Conservation (phyloP, 1,140 invertebrate species). For the Drosophila tristis region DNA sequence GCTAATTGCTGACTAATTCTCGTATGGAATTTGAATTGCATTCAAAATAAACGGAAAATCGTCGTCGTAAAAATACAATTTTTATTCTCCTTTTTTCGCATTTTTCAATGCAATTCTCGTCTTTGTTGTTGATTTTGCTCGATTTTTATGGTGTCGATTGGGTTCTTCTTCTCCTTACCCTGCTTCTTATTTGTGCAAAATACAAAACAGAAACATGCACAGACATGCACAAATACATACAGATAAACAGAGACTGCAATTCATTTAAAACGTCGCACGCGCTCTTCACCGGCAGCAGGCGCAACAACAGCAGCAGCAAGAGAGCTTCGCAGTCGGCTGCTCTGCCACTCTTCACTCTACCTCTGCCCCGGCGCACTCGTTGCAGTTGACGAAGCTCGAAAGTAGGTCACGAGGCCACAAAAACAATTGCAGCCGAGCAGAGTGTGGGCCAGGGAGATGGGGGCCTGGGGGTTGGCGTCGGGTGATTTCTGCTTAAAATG, state of each 20-base stretch:
- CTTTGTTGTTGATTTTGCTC: slow-evolving; percentile 40
- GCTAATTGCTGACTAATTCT: slow-evolving; percentile 64
- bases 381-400: slow-evolving; percentile 79
- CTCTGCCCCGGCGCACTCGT: slow-evolving; percentile 50
- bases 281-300: slow-evolving; percentile 28
- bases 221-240: slow-evolving; percentile 23
- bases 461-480: slow-evolving; percentile 1
- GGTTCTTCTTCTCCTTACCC: slow-evolving; percentile 33
- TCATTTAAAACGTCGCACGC: slow-evolving; percentile 70
- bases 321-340: neutral
- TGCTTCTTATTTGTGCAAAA: slow-evolving; percentile 33
- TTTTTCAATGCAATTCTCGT: slow-evolving; percentile 34
- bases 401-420: slow-evolving; percentile 83
- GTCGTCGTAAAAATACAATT: slow-evolving; percentile 27
- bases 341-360: slow-evolving; percentile 18
- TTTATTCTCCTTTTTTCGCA: slow-evolving; percentile 21
- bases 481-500: slow-evolving; percentile 62
- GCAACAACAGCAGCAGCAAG: slow-evolving; percentile 18
- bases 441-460: slow-evolving; percentile 5
- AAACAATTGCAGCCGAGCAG: slow-evolving; percentile 71
- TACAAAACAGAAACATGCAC: slow-evolving; percentile 24
- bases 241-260: slow-evolving; percentile 55
- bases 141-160: slow-evolving; percentile 42
- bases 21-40: slow-evolving; percentile 47
- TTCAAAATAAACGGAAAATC: slow-evolving; percentile 21